These are phyloP conservation scores for Lepisosteus osseus DNA, from an alignment of 2,113 vertebrate genomes.

Conservation along the genomic window DNA sequence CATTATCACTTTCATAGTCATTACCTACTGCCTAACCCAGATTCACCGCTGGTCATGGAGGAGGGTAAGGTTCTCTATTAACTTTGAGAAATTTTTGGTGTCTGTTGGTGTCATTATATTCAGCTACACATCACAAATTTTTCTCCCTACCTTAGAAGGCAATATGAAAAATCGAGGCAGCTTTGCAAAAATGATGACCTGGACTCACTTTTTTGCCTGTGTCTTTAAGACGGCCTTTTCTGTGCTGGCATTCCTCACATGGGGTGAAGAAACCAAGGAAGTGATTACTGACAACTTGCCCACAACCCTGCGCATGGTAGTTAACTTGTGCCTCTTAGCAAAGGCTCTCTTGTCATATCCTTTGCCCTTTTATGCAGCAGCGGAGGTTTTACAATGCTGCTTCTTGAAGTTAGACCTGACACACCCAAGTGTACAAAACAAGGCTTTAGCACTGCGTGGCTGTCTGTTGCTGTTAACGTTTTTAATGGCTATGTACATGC, in stretches of 20 bases:
- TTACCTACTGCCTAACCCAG: slow-evolving; percentile 66
- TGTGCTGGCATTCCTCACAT: slow-evolving; percentile 64
- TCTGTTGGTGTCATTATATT: slow-evolving; percentile 77
- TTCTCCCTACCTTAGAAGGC: slow-evolving; percentile 72
- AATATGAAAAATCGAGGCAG: slow-evolving; percentile 66
- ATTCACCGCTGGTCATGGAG: slow-evolving; percentile 63
- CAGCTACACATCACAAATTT: slow-evolving; percentile 81
- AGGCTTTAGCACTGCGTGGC: slow-evolving; percentile 47
- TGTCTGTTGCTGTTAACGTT: slow-evolving; percentile 63
- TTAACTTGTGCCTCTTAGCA: slow-evolving; percentile 69
- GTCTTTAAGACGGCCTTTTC: slow-evolving; percentile 72
- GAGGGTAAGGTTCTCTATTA: slow-evolving; percentile 53
- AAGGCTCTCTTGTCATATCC: slow-evolving; percentile 76
- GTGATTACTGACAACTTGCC: slow-evolving; percentile 75
- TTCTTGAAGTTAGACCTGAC: slow-evolving; percentile 35
- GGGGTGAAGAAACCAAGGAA: slow-evolving; percentile 71
- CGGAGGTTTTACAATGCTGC: slow-evolving; percentile 62
- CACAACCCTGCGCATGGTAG: slow-evolving; percentile 60
- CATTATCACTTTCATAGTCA: slow-evolving; percentile 67
- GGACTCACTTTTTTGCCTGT: slow-evolving; percentile 69
- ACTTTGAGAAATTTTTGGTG: slow-evolving; percentile 72
- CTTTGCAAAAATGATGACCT: slow-evolving; percentile 65
- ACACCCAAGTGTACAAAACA: not conserved
- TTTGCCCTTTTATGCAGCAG: slow-evolving; percentile 70
- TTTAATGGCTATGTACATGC: slow-evolving; percentile 65